These are phyloP conservation scores for Nasonia oneida DNA, from an alignment of 2,888 invertebrate genomes.

Conservation along the genomic window DNA sequence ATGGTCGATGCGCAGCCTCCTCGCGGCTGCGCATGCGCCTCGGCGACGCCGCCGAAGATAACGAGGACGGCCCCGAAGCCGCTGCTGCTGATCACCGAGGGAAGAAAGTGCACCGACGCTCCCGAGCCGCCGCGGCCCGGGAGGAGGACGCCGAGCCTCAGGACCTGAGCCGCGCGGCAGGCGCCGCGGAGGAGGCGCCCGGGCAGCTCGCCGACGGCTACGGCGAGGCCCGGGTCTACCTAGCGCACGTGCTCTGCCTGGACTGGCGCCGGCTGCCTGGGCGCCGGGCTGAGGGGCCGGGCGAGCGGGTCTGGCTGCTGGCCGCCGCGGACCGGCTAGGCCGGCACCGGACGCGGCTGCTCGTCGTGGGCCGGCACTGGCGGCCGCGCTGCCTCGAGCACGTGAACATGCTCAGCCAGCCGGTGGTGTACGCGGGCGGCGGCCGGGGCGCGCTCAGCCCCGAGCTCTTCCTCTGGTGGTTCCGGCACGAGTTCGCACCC, in stretches of 20 bases:
- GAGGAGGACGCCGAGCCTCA: neutral
- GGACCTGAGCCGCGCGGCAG: constrained; percentile 13
- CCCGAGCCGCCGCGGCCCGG: neutral
- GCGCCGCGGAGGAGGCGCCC: too few species aligned
- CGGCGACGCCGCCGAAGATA: neutral
- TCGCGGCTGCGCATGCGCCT: constrained; percentile 72
- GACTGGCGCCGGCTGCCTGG: constrained; percentile 79
- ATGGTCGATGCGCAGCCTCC: constrained; percentile 67
- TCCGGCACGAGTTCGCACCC: constrained; percentile 79
- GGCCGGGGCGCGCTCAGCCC: constrained; percentile 78
- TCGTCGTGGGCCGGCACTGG: constrained; percentile 80
- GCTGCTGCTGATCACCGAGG: neutral
- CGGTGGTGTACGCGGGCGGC: constrained; percentile 80
- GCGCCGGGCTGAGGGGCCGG: constrained; percentile 27
- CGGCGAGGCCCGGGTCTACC: constrained; percentile 71
- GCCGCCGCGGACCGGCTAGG: constrained; percentile 80
- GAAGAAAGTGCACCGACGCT: neutral
- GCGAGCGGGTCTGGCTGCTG: constrained; percentile 76
- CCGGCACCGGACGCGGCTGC: constrained; percentile 78
- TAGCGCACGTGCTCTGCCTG: constrained; percentile 77
- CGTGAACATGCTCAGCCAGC: constrained; percentile 80
- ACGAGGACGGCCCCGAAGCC: neutral
- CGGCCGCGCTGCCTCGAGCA: constrained; percentile 78
- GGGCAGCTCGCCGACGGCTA: neutral
- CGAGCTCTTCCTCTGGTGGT: constrained; percentile 80